Conservation (phyloP, 2,888 invertebrate genomes). For the Pyrgus malvae region DNA sequence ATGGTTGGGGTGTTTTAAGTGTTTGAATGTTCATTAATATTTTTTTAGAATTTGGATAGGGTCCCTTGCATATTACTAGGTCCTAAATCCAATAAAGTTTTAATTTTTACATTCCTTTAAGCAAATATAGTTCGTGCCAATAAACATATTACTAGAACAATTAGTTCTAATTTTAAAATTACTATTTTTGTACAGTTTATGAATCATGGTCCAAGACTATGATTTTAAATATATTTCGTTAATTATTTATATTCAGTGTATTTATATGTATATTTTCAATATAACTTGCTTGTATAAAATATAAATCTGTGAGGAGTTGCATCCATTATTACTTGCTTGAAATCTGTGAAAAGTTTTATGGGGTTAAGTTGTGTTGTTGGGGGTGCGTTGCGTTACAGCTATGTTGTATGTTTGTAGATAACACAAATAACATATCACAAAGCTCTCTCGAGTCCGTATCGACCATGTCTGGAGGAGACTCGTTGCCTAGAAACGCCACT, state of each 20-base stretch:
- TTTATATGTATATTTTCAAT: too few species aligned
- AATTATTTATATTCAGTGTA: too few species aligned
- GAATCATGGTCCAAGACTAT: too few species aligned
- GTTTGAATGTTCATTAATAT: constrained; percentile 12
- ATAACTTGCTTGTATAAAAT: too few species aligned
- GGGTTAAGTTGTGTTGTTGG: neutral
- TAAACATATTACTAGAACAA: too few species aligned
- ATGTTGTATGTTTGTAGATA: constrained; percentile 68
- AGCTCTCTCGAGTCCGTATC: constrained; percentile 90
- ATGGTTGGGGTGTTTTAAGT: constrained; percentile 5
- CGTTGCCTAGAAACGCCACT: constrained; percentile 62
- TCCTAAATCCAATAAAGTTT: too few species aligned
- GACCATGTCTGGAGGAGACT: constrained; percentile 84
- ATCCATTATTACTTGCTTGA: neutral
- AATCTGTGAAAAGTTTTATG: neutral
- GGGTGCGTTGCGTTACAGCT: constrained; percentile 20
- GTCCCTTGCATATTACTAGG: constrained; percentile 5
- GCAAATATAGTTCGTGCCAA: too few species aligned
- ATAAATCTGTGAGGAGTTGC: too few species aligned
- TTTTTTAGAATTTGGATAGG: neutral
- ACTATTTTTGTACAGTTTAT: too few species aligned
- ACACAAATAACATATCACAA: constrained; percentile 88
- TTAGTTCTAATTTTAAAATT: too few species aligned
- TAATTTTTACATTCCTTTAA: too few species aligned
- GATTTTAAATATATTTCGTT: too few species aligned